phyloP scores from a whole-genome alignment of 2,888 invertebrate species.

The Nyleta sp. region DNA sequence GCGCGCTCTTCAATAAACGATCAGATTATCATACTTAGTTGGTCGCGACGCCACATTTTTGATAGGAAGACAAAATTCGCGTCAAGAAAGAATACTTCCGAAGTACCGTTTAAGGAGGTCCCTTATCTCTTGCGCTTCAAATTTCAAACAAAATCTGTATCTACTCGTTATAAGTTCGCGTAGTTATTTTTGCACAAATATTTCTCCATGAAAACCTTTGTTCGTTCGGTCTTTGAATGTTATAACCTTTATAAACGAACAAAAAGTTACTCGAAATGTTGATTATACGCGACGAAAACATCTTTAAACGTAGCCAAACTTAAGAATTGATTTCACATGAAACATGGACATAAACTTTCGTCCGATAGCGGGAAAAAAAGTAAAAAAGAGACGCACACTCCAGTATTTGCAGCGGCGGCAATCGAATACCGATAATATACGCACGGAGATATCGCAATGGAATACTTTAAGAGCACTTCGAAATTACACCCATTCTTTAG shows the following conservation, averaged over 20 bases:
- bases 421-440: conserved; percentile 18
- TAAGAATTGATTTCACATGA: conserved; percentile 14
- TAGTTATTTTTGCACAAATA: too few species aligned
- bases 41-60: not conserved
- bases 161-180: too few species aligned
- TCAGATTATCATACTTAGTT: conserved; percentile 19
- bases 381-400: not conserved
- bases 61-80: not conserved
- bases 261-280: too few species aligned
- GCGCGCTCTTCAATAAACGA: conserved; percentile 12
- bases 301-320: not conserved
- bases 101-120: too few species aligned
- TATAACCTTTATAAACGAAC: too few species aligned
- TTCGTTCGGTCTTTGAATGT: too few species aligned
- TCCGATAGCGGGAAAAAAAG: not conserved
- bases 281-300: too few species aligned
- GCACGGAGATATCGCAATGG: conserved; percentile 1
- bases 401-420: conserved; percentile 15
- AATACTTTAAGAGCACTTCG: conserved; percentile 25
- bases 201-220: too few species aligned
- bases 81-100: not conserved
- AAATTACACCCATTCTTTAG: conserved; percentile 20
- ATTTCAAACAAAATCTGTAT: too few species aligned
- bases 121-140: too few species aligned
- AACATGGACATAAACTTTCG: conserved; percentile 4